Evolutionary conservation across 2,888 invertebrate genomes (phyloP).

Genomic region (Rhagium mordax): DNA sequence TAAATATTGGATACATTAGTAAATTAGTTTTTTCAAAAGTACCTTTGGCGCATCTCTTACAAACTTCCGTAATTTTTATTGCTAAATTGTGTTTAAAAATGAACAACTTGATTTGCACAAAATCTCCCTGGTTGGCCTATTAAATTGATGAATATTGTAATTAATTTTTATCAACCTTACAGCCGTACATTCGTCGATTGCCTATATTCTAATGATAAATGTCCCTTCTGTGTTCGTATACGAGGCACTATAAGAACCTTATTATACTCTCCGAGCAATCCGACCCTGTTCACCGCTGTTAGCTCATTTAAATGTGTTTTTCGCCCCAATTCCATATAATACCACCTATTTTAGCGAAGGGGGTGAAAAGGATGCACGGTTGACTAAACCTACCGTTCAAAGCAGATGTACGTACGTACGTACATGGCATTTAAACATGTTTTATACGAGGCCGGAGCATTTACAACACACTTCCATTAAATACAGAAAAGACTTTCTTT

Average conservation of each 20-base stretch:
- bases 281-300: not conserved
- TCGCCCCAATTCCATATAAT: slow-evolving; percentile 5
- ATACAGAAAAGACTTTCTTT: not conserved
- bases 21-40: too few species aligned
- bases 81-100: too few species aligned
- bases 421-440: not conserved
- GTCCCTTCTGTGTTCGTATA: not conserved
- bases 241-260: not conserved
- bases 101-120: too few species aligned
- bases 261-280: not conserved
- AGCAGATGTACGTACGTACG: slow-evolving; percentile 17
- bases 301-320: slow-evolving; percentile 16
- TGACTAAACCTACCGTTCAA: slow-evolving; percentile 17
- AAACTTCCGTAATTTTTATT: too few species aligned
- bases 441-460: not conserved
- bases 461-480: slow-evolving; percentile 11
- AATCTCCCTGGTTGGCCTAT: too few species aligned
- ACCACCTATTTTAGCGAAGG: not conserved
- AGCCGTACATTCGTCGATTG: not conserved
- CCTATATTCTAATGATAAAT: not conserved
- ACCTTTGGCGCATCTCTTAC: too few species aligned
- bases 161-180: not conserved
- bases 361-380: slow-evolving; percentile 19
- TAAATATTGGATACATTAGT: too few species aligned
- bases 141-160: too few species aligned